A percentile compares a stretch with the other conserved stretches of the same genome.
Conservation (phyloP, 2,888 invertebrate genomes). For the Troides helena region DNA sequence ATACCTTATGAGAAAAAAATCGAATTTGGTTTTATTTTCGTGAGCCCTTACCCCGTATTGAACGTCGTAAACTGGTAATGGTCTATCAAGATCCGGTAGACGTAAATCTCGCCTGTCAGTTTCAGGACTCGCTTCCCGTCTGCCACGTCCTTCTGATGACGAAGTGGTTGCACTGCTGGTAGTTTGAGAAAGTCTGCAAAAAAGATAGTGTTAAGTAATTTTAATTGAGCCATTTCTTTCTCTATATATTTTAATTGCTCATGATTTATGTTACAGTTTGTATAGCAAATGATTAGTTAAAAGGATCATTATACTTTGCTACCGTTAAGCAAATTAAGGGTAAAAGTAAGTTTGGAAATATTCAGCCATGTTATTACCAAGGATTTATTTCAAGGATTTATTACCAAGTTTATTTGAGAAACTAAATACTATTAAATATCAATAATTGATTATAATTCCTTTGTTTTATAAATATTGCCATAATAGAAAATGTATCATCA, state of each 20-base stretch:
- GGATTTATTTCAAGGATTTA: too few relatives aligned
- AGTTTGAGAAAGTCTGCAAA: slow-evolving; percentile 62
- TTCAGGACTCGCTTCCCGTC: slow-evolving; percentile 71
- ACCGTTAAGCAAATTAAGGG: too few relatives aligned
- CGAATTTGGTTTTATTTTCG: background rate
- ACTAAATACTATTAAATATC: too few relatives aligned
- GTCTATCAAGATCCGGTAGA: slow-evolving; percentile 65
- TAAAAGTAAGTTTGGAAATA: too few relatives aligned
- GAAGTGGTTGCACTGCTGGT: slow-evolving; percentile 81
- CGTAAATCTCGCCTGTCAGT: slow-evolving; percentile 60
- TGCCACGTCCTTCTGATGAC: slow-evolving; percentile 82
- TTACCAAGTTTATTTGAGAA: too few relatives aligned
- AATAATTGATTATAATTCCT: too few relatives aligned
- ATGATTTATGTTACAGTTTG: too few relatives aligned
- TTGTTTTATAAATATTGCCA: too few relatives aligned
- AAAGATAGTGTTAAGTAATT: background rate
- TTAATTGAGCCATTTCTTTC: background rate
- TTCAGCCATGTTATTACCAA: too few relatives aligned
- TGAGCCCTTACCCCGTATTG: slow-evolving; percentile 66
- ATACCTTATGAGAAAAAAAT: background rate
- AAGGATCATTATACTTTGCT: too few relatives aligned
- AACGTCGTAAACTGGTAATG: slow-evolving; percentile 72
- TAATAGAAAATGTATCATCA: too few relatives aligned
- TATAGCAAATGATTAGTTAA: too few relatives aligned
- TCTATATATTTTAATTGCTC: background rate